Evolutionary conservation across 2,797 vertebrate species (phyloP).

Genomic region (Pelodytes ibericus): DNA sequence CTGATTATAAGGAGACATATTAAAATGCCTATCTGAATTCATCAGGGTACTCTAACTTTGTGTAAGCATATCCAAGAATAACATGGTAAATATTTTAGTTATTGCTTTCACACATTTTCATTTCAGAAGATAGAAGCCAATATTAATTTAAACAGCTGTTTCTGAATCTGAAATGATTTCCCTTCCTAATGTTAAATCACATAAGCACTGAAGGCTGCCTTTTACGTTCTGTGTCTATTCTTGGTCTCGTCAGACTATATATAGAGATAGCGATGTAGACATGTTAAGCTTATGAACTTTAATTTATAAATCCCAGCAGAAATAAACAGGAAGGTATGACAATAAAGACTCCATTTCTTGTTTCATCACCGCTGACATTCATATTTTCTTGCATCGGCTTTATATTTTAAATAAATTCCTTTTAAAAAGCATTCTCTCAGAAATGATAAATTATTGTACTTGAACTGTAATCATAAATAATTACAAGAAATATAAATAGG

Average conservation of each 20-base stretch:
- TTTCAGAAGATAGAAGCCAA: neutral
- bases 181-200: conserved; percentile 22
- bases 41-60: neutral
- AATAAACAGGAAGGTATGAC: neutral
- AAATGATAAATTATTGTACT: neutral
- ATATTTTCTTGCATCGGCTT: neutral
- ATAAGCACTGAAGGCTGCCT: conserved; percentile 13
- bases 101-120: conserved; percentile 27
- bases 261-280: conserved; percentile 28
- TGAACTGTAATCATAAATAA: conserved; percentile 23
- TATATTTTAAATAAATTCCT: neutral
- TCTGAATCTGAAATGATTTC: conserved; percentile 32
- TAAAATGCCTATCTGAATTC: neutral
- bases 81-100: conserved; percentile 30
- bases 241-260: conserved; percentile 17
- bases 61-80: conserved; percentile 12
- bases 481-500: conserved; percentile 11
- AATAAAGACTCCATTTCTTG: neutral
- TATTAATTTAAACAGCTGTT: conserved; percentile 41
- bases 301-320: conserved; percentile 22
- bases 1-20: conserved; percentile 28
- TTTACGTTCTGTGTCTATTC: conserved; percentile 9
- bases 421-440: neutral
- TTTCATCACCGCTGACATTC: neutral
- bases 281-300: conserved; percentile 23